Evolutionary conservation across 53 echinoderm and acorn worm species (phyloP).

Genomic region (Echinometra lucunter): DNA sequence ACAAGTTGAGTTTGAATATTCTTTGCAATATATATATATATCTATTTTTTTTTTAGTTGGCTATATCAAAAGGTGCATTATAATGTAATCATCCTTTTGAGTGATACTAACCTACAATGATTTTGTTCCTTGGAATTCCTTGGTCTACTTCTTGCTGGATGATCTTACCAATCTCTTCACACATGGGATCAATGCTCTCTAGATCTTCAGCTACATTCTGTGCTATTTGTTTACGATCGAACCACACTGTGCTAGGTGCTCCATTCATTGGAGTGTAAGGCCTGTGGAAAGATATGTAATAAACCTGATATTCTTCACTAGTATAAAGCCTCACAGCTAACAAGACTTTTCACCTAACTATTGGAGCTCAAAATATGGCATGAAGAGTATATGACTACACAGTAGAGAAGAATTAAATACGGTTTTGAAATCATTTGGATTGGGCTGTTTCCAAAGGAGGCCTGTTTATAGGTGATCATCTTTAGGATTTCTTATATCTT

Average conservation of each 20-base stretch:
- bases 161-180: conserved; percentile 76
- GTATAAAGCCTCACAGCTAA: not conserved
- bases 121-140: conserved; percentile 84
- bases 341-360: not conserved
- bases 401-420: too few species aligned
- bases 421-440: too few species aligned
- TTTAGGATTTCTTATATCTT: too few species aligned
- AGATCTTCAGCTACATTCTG: conserved; percentile 80
- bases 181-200: conserved; percentile 76
- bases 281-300: conserved; percentile 70
- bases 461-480: too few species aligned
- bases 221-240: conserved; percentile 77
- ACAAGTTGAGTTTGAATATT: too few species aligned
- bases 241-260: conserved; percentile 87
- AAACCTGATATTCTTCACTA: not conserved
- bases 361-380: too few species aligned
- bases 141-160: conserved; percentile 77
- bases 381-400: too few species aligned
- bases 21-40: too few species aligned
- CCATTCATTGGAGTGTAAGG: conserved; percentile 86
- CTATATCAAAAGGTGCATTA: too few species aligned
- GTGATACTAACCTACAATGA: conserved; percentile 80
- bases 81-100: too few species aligned
- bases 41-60: too few species aligned
- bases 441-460: too few species aligned